Conservation (phyloP, 2,888 invertebrate species). For the Drosophila hamatofila region DNA sequence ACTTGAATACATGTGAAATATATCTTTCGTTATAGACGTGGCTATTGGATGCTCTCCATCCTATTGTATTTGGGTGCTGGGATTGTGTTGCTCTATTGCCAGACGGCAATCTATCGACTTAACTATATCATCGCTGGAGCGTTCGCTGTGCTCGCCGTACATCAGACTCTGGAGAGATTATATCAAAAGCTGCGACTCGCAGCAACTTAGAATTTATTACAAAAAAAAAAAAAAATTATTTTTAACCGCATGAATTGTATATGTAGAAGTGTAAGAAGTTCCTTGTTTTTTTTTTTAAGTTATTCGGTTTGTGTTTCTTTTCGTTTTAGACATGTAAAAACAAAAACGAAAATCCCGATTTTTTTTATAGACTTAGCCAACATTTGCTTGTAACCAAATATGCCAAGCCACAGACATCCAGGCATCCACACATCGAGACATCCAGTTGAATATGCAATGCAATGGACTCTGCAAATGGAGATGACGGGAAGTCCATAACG, state of each 20-base stretch:
- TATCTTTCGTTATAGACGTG: slow-evolving; percentile 45
- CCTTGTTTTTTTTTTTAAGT: neutral
- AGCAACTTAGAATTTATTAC: neutral
- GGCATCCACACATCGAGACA: neutral
- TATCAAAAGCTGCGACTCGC: slow-evolving; percentile 5
- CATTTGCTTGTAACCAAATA: neutral
- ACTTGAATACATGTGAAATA: neutral
- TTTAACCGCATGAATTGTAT: neutral
- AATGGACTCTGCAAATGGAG: slow-evolving; percentile 26
- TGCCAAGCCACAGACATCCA: neutral
- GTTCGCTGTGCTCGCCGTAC: slow-evolving; percentile 58
- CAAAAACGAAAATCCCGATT: neutral
- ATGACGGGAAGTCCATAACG: slow-evolving; percentile 71
- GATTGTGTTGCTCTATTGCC: slow-evolving; percentile 87
- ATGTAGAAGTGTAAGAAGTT: neutral
- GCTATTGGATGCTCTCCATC: slow-evolving; percentile 63
- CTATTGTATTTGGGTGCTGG: slow-evolving; percentile 87
- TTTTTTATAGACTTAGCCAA: neutral
- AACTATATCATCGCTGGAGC: slow-evolving; percentile 87
- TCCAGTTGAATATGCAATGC: neutral
- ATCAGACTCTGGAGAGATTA: slow-evolving; percentile 48
- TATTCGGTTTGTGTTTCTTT: neutral
- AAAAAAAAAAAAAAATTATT: neutral
- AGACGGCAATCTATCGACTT: slow-evolving; percentile 87
- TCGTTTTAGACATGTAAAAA: neutral